Percentiles rank a stretch among this genome's conserved stretches.
Conservation (phyloP, 2,888 invertebrate species). For the Agonopterix arenella region DNA sequence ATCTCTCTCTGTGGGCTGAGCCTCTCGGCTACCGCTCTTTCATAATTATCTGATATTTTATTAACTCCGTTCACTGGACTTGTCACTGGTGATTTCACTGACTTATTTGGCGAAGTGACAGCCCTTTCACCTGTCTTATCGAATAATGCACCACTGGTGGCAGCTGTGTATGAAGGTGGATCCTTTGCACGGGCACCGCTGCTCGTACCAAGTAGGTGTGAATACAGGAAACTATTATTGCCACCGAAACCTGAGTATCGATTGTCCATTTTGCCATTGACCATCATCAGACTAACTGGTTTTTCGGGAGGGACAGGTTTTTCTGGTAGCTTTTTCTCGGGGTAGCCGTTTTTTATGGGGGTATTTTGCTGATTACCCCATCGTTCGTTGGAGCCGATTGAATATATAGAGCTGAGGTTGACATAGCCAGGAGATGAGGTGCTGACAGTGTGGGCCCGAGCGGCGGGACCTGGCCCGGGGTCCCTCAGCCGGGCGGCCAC, state of each 20-base stretch:
- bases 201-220: conserved; percentile 50
- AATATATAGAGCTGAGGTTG: conserved; percentile 68
- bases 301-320: conserved; percentile 70
- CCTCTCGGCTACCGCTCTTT: conserved; percentile 62
- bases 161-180: conserved; percentile 60
- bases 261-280: conserved; percentile 65
- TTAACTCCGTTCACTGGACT: conserved; percentile 64
- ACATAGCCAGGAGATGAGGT: conserved; percentile 41
- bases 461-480: conserved; percentile 13
- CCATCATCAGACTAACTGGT: conserved; percentile 68
- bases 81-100: conserved; percentile 40
- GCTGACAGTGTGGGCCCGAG: conserved; percentile 17
- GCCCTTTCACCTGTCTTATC: conserved; percentile 31
- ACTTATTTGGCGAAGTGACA: conserved; percentile 42
- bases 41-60: conserved; percentile 71
- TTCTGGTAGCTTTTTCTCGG: conserved; percentile 50
- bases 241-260: conserved; percentile 52
- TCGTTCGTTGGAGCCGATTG: conserved; percentile 48
- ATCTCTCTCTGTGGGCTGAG: conserved; percentile 56
- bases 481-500: conserved; percentile 12
- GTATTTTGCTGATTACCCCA: conserved; percentile 34
- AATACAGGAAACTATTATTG: conserved; percentile 69
- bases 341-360: conserved; percentile 35
- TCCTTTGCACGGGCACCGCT: conserved; percentile 52
- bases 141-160: conserved; percentile 44